Conservation (phyloP, 2,888 invertebrate genomes). For the Perithous albicinctus region DNA sequence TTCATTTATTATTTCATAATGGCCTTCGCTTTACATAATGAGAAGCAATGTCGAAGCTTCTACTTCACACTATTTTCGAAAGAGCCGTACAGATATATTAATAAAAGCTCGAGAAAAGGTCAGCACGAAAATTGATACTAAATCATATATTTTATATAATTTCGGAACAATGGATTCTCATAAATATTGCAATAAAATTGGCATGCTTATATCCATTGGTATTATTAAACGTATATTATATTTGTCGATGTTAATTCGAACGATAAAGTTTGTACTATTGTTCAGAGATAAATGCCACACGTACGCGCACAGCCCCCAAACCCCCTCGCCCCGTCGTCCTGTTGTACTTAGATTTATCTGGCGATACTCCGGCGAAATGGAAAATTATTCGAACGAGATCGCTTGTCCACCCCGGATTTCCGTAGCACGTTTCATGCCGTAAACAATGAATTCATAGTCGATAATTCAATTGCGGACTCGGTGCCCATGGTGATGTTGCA, state of each 20-base stretch:
- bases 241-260: slow-evolving; percentile 63
- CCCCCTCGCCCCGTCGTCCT: slow-evolving; percentile 32
- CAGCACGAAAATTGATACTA: neutral
- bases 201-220: neutral
- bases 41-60: no score
- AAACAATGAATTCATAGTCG: slow-evolving; percentile 68
- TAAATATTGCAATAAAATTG: slow-evolving; percentile 5
- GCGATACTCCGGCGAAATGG: slow-evolving; percentile 64
- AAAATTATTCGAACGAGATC: slow-evolving; percentile 66
- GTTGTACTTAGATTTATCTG: slow-evolving; percentile 66
- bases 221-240: slow-evolving; percentile 42
- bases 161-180: neutral
- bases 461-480: slow-evolving; percentile 66
- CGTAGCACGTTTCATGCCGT: slow-evolving; percentile 58
- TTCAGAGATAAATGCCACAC: slow-evolving; percentile 53
- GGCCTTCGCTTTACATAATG: no score
- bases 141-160: neutral
- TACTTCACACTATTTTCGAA: no score
- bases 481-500: slow-evolving; percentile 53
- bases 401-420: slow-evolving; percentile 66
- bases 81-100: neutral
- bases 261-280: slow-evolving; percentile 60
- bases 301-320: slow-evolving; percentile 40
- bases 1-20: no score
- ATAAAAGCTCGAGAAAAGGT: neutral